Evolutionary conservation across 2,113 vertebrate genomes (phyloP).

Genomic region (Lichenostomus cassidix): DNA sequence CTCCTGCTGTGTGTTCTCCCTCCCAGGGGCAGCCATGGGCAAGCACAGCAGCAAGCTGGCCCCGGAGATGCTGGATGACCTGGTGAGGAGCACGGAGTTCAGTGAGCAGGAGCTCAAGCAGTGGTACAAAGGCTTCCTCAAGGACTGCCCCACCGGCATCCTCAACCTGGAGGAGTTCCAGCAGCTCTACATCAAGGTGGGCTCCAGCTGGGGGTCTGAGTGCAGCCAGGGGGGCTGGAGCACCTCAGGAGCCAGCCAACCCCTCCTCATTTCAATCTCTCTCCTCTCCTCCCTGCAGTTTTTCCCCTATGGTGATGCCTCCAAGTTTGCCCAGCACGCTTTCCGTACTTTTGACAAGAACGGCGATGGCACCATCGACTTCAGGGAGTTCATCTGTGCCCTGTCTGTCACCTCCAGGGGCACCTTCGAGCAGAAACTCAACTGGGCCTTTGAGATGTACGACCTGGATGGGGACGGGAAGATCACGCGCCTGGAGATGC

Average conservation of each 20-base stretch:
- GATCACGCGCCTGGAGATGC: constrained; percentile 96
- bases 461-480: constrained; percentile 95
- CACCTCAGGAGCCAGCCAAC: fast-evolving
- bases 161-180: constrained; percentile 98
- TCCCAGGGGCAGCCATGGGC: constrained; percentile 83
- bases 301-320: constrained; percentile 95
- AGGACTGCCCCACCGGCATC: constrained; percentile 95
- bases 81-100: constrained; percentile 95
- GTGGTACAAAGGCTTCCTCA: constrained; percentile 99
- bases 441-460: constrained; percentile 99
- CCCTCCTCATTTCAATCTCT: fast-evolving
- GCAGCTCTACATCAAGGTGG: constrained; percentile 96
- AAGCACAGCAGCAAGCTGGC: constrained; percentile 98
- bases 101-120: constrained; percentile 97
- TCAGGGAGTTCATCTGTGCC: constrained; percentile 98
- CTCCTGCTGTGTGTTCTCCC: not conserved
- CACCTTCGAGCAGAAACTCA: constrained; percentile 97
- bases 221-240: not conserved
- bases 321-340: constrained; percentile 97
- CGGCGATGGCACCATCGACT: constrained; percentile 95
- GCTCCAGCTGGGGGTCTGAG: fast-evolving
- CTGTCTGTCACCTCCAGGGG: constrained; percentile 95
- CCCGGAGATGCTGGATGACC: constrained; percentile 93
- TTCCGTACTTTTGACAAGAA: constrained; percentile 99
- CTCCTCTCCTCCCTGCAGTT: constrained; percentile 74